These are phyloP conservation scores for Leptopilina drosophilae DNA, from an alignment of 2,888 invertebrate species.

Conservation along the genomic window DNA sequence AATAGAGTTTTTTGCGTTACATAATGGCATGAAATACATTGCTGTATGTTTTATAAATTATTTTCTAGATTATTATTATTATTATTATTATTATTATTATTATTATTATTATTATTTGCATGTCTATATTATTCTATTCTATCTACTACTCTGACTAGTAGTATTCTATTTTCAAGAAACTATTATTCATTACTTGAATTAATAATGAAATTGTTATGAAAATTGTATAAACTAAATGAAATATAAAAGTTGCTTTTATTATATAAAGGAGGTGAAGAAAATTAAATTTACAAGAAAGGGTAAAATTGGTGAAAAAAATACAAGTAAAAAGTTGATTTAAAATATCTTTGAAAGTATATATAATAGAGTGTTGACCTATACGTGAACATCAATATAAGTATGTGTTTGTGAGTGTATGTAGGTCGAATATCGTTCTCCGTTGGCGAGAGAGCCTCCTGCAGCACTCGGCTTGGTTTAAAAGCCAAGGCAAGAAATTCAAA, in stretches of 20 bases:
- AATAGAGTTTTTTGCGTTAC: not conserved
- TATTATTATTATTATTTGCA: too few relatives aligned
- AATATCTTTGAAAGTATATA: constrained; percentile 3
- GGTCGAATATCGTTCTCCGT: constrained; percentile 28
- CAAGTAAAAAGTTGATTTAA: not conserved
- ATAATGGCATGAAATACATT: not conserved
- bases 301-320: too few relatives aligned
- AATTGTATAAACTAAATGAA: not conserved
- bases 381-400: not conserved
- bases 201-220: not conserved
- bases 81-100: too few relatives aligned
- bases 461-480: constrained; percentile 12
- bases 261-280: not conserved
- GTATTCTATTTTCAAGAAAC: too few relatives aligned
- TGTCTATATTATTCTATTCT: too few relatives aligned
- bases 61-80: too few relatives aligned
- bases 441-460: constrained; percentile 25
- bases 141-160: too few relatives aligned
- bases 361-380: not conserved
- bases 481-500: constrained; percentile 19
- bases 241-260: not conserved
- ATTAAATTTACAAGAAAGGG: too few relatives aligned
- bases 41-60: too few relatives aligned
- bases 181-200: too few relatives aligned
- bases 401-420: constrained; percentile 12